phyloP scores from a whole-genome alignment of 2,797 vertebrate genomes.

The Cottoperca gobio region DNA sequence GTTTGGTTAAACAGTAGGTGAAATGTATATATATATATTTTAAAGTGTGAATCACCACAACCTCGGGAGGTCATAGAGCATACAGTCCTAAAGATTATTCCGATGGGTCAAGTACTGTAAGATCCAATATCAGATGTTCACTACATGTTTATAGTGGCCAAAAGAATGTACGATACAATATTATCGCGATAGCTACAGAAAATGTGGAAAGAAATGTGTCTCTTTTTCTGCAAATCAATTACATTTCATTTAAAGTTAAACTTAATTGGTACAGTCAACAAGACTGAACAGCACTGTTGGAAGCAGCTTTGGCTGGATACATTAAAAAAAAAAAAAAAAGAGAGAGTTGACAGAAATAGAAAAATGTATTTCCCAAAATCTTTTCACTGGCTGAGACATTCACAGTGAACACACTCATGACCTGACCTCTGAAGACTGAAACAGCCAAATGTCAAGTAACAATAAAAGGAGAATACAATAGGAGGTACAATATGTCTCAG shows the following conservation, averaged over 20 bases:
- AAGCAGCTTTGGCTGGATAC: neutral
- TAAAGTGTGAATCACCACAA: neutral
- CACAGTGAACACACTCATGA: constrained; percentile 38
- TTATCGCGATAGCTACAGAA: neutral
- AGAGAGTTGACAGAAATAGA: constrained; percentile 4
- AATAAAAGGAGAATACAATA: constrained; percentile 61
- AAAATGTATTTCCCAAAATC: neutral
- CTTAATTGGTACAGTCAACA: too few relatives aligned
- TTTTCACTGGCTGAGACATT: constrained; percentile 29
- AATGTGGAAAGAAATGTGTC: neutral
- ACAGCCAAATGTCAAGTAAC: constrained; percentile 79
- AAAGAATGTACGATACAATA: neutral
- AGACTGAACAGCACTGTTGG: neutral
- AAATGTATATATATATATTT: neutral
- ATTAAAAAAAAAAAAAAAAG: neutral
- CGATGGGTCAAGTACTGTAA: neutral
- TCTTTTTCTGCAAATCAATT: neutral
- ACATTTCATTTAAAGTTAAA: too few relatives aligned
- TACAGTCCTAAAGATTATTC: neutral
- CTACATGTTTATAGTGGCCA: neutral
- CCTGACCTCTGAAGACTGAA: constrained; percentile 52
- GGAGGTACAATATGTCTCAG: constrained; percentile 57
- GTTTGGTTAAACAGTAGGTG: too few relatives aligned
- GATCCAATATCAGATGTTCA: neutral
- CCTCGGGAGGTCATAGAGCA: neutral